Percentiles rank a stretch among this genome's conserved stretches.
These are phyloP conservation scores for Takifugu flavidus DNA, from an alignment of 2,113 vertebrate genomes.

Conservation along the genomic window DNA sequence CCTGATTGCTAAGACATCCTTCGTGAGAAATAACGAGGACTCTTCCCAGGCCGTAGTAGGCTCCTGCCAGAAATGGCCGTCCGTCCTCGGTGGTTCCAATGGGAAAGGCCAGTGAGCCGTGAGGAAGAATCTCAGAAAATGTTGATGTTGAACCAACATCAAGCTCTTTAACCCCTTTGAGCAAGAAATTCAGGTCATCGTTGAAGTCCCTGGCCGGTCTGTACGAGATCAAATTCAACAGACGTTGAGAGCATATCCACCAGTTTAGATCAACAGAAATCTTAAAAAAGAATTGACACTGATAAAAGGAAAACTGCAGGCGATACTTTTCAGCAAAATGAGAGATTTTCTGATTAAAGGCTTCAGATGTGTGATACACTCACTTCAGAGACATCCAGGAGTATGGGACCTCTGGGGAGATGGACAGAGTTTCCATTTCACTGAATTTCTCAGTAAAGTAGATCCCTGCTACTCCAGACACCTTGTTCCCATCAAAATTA, in stretches of 20 bases:
- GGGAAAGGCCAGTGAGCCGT: too few species aligned
- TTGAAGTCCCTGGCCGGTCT: too few species aligned
- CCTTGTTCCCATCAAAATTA: too few species aligned
- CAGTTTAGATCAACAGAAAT: not conserved
- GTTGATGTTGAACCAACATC: too few species aligned
- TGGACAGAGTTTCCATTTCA: slow-evolving; percentile 67
- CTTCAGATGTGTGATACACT: slow-evolving; percentile 46
- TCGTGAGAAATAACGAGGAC: slow-evolving; percentile 71
- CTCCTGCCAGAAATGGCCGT: slow-evolving; percentile 67
- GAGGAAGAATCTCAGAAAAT: too few species aligned
- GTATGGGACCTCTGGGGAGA: slow-evolving; percentile 79
- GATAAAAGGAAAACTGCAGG: not conserved
- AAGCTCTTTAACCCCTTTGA: too few species aligned
- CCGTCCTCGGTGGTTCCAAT: slow-evolving; percentile 1
- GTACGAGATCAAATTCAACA: too few species aligned
- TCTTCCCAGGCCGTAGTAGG: slow-evolving; percentile 73
- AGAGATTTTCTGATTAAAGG: not conserved
- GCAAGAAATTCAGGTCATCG: too few species aligned
- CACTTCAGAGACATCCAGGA: slow-evolving; percentile 78
- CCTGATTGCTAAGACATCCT: slow-evolving; percentile 16
- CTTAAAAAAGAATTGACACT: not conserved
- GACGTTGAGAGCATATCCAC: too few species aligned
- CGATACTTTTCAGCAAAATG: not conserved
- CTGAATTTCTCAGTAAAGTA: too few species aligned
- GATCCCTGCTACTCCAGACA: too few species aligned